phyloP scores from a whole-genome alignment of 2,888 invertebrate species.

The Cryptocheilus praepositus region DNA sequence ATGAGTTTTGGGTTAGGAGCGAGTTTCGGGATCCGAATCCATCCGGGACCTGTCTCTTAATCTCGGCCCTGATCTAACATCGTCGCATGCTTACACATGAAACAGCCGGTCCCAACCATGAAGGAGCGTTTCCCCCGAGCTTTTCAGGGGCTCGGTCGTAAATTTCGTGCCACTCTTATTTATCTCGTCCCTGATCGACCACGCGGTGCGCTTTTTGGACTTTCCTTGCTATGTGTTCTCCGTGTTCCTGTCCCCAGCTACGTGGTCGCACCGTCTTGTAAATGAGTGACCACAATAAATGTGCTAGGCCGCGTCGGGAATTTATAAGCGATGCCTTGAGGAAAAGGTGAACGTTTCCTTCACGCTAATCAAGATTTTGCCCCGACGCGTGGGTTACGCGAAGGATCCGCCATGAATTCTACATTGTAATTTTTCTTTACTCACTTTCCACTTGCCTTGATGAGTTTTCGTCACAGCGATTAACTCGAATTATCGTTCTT shows the following conservation, averaged over 20 bases:
- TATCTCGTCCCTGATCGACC: constrained; percentile 59
- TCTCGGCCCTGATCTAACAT: constrained; percentile 53
- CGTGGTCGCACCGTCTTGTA: constrained; percentile 19
- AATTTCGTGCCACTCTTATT: constrained; percentile 63
- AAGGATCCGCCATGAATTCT: too few relatives aligned
- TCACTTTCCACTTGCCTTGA: too few relatives aligned
- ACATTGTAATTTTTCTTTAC: too few relatives aligned
- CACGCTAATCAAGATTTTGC: too few relatives aligned
- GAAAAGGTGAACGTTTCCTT: too few relatives aligned
- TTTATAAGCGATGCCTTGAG: constrained; percentile 28
- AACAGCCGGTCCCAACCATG: constrained; percentile 12
- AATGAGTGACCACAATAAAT: constrained; percentile 33
- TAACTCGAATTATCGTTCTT: too few relatives aligned
- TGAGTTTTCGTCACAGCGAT: too few relatives aligned
- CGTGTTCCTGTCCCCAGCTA: constrained; percentile 6
- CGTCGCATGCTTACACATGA: constrained; percentile 50
- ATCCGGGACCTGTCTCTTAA: constrained; percentile 44
- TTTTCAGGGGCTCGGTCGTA: constrained; percentile 59
- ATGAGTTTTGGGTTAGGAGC: constrained; percentile 39
- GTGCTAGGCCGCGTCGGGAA: constrained; percentile 39
- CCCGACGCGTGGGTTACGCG: too few relatives aligned
- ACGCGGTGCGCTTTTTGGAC: constrained; percentile 46
- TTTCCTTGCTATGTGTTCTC: constrained; percentile 4
- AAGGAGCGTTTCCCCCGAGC: constrained; percentile 52
- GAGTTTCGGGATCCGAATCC: constrained; percentile 45